A percentile compares a stretch with the other conserved stretches of the same genome.
phyloP scores from a whole-genome alignment of 2,797 vertebrate species.

The Pseudocheirus occidentalis region DNA sequence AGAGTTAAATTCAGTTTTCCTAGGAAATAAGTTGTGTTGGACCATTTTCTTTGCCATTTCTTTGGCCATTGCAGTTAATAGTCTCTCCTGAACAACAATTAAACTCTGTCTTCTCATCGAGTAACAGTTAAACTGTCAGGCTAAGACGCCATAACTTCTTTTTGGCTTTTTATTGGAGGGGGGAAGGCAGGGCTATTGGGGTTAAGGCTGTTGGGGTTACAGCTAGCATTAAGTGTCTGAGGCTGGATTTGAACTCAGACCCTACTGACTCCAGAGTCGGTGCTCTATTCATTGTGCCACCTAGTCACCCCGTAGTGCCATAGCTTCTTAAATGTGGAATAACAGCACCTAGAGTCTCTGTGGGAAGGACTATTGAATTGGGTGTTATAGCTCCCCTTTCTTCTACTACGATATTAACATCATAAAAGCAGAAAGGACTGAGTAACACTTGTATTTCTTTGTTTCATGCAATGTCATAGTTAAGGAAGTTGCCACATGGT shows the following conservation, averaged over 20 bases:
- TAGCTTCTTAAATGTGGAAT: too few species aligned
- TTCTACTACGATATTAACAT: neutral
- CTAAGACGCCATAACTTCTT: neutral
- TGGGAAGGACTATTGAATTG: neutral
- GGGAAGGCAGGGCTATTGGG: too few species aligned
- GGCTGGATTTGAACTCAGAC: too few species aligned
- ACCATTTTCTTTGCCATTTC: neutral
- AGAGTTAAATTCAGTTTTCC: neutral
- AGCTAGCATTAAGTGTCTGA: too few species aligned
- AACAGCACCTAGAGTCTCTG: neutral
- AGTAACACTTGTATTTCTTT: neutral
- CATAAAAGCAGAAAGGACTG: neutral
- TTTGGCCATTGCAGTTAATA: neutral
- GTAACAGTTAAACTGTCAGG: neutral
- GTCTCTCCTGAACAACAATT: neutral
- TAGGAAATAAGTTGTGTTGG: neutral
- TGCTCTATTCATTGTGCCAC: too few species aligned
- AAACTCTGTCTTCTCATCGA: neutral
- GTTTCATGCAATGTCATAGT: neutral
- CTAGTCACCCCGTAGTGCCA: too few species aligned
- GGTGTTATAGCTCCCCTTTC: neutral
- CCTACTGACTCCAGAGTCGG: too few species aligned
- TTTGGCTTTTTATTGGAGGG: too few species aligned
- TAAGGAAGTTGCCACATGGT: neutral
- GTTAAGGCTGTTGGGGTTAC: too few species aligned